Evolutionary conservation across 2,888 invertebrate genomes (phyloP).

Genomic region (Philhelius pedissequus): DNA sequence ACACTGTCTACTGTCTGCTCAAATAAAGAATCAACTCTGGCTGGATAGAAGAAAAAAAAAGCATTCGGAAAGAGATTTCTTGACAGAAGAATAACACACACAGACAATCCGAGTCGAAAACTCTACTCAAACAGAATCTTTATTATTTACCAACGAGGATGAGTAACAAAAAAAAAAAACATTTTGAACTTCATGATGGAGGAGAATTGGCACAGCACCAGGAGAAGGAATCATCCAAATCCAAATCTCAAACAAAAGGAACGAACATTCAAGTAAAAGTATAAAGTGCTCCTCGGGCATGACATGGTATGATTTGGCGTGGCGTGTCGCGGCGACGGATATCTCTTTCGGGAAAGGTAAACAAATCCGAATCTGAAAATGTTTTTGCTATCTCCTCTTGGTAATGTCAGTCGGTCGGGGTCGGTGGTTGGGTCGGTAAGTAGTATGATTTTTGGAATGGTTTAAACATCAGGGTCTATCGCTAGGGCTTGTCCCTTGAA

Average conservation of each 20-base stretch:
- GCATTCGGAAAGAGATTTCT: constrained; percentile 2
- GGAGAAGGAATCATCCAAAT: constrained; percentile 29
- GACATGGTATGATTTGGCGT: background rate
- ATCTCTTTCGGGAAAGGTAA: constrained; percentile 62
- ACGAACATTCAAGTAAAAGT: constrained; percentile 12
- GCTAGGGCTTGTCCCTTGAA: constrained; percentile 15
- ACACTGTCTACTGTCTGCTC: constrained; percentile 52
- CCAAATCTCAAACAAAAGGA: constrained; percentile 3
- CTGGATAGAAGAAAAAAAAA: background rate
- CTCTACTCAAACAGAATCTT: constrained; percentile 40
- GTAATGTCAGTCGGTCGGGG: background rate
- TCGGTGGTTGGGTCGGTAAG: background rate
- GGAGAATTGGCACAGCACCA: constrained; percentile 49
- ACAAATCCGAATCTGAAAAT: constrained; percentile 46
- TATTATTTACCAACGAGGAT: constrained; percentile 27
- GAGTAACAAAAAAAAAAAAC: constrained; percentile 8
- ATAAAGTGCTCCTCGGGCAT: constrained; percentile 22
- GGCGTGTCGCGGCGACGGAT: constrained; percentile 25
- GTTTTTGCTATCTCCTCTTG: constrained; percentile 5
- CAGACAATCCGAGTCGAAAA: background rate
- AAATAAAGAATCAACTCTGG: constrained; percentile 53
- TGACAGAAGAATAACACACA: constrained; percentile 29
- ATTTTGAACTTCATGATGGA: background rate
- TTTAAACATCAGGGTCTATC: constrained; percentile 5
- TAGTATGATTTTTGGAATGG: background rate